Conservation (phyloP, 2,888 invertebrate species). For the Tachina lurida region DNA sequence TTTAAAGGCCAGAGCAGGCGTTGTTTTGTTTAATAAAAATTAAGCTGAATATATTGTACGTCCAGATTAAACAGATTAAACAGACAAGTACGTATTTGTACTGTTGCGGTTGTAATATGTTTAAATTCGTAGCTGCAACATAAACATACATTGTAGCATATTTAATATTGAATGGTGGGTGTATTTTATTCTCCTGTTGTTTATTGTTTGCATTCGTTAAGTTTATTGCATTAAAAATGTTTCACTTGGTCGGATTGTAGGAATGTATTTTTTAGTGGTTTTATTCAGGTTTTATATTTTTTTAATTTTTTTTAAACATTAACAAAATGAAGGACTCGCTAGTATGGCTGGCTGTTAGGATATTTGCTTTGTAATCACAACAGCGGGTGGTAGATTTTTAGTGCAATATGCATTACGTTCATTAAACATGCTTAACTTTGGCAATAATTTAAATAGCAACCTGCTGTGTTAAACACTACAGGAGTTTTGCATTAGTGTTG, state of each 20-base stretch:
- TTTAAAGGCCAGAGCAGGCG: background rate
- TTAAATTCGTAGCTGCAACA: slow-evolving; percentile 23
- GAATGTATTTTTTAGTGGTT: slow-evolving; percentile 60
- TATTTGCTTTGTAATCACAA: slow-evolving; percentile 60
- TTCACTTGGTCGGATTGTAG: slow-evolving; percentile 62
- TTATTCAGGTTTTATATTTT: slow-evolving; percentile 33
- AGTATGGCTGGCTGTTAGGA: slow-evolving; percentile 19
- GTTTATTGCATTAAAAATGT: slow-evolving; percentile 70
- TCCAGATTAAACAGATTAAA: slow-evolving; percentile 12
- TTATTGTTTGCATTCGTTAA: slow-evolving; percentile 62
- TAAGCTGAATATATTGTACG: background rate
- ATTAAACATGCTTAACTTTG: slow-evolving; percentile 65
- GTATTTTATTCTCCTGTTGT: slow-evolving; percentile 40
- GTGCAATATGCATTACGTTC: slow-evolving; percentile 63
- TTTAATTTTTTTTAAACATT: background rate
- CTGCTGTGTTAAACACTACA: slow-evolving; percentile 65
- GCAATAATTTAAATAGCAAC: slow-evolving; percentile 67
- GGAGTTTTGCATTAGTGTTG: slow-evolving; percentile 35
- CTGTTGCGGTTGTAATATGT: slow-evolving; percentile 41
- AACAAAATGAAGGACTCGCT: slow-evolving; percentile 9
- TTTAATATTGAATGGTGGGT: slow-evolving; percentile 16
- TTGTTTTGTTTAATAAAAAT: slow-evolving; percentile 5
- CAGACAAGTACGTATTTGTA: slow-evolving; percentile 16
- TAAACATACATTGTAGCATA: background rate
- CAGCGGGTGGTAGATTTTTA: slow-evolving; percentile 68